Base-by-base conservation (phyloP, 2,888 invertebrate genomes). In the Cyclophora punctaria region DNA sequence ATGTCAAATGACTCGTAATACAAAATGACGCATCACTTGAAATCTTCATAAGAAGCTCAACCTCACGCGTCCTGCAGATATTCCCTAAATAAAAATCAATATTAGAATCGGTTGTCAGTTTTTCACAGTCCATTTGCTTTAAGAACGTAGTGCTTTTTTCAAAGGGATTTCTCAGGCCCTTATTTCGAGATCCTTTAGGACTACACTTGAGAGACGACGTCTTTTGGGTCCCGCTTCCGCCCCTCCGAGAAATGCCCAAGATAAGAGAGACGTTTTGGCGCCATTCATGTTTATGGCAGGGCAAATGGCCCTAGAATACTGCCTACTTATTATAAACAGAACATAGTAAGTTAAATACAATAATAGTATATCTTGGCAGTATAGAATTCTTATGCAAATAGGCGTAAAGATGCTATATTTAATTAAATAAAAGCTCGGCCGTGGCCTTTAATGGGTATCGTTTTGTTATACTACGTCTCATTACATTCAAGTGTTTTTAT, bases 261-360 rank as follows among this genome's bases (percentile, higher is more conserved):
- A 88, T 88, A 88, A 88, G 88, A 86, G 83, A 86, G 85, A 86
- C 85, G 82, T 87, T 88, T 86, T 84, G 84, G 80, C 84, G 78
- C 87, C 84, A 86, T 88, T 88, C 83, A 85, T 86, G 87, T 87
- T 88, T 86, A 88, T 87, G 72, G 83, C 83, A 67, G 80, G 82
- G 78, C 81, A 84, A 88, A 87, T 85, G 83, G 80, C 78, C 76
- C 76, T 81, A 84, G 79, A 85, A 83, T 83, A 83, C 78, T 78
- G 78, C 81, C 79, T 69, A 81, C 85, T 87, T 86, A 83, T 86
- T 87, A 83, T 83, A 83, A 85, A 85, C 81, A 86, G 80, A 74
- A 72, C 71, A 71, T 70, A 75, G 70, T 66, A 48, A 44, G 47
- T 48, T 47, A 45, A 52, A 51, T 51, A 48, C 53, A 49, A 54